Evolutionary conservation across 2,888 invertebrate species (phyloP), one percentile per base, ranked within the genome.

Genomic region (Scrobipalpa costella): DNA sequence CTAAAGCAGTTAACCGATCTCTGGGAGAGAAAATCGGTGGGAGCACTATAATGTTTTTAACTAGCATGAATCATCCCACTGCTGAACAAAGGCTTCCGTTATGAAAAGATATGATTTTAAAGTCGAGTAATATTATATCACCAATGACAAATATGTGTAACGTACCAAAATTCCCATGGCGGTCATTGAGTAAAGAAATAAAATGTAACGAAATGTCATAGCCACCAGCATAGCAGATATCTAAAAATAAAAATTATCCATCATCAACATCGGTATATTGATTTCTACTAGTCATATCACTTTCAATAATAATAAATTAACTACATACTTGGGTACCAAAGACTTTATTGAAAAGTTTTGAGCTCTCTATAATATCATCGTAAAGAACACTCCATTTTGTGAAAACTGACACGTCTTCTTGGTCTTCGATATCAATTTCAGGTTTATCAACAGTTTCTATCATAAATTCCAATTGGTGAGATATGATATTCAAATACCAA

Each of bases 381-480:
- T 79, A 81, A 0, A 76, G 73, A 11, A 63, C 63, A 9, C 70
- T 71, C 79, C 79, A 80, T 65, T 71, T 69, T 36, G 78, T 69
- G 33, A 78, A 63, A 9, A 38, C 52, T 47, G 17, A 2, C 47
- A 49, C 19, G 44, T 33, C 1, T 40, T 38, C 38, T 21, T 61
- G 8, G 15, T n/a, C 34, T 13, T 61, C 36, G 3, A 34, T 27
- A 1, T 34, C 11, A 33, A 63, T 65, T 21, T 69, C 68, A 0
- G 2, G 33, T 33, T 55, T 55, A 33, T 36, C 63, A n/a, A 73
- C 66, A 61, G 50, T 17, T n/a, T 57, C 34, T 15, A 66, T 71
- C 9, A 80, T 70, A 36, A 62, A 66, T 40, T 67, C 66, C 11
- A 80, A 40, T 64, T 81, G 81, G 17, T 77, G 72, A 55, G 75